phyloP scores from a whole-genome alignment of 1,140 invertebrate species.

The Cydia fagiglandana region DNA sequence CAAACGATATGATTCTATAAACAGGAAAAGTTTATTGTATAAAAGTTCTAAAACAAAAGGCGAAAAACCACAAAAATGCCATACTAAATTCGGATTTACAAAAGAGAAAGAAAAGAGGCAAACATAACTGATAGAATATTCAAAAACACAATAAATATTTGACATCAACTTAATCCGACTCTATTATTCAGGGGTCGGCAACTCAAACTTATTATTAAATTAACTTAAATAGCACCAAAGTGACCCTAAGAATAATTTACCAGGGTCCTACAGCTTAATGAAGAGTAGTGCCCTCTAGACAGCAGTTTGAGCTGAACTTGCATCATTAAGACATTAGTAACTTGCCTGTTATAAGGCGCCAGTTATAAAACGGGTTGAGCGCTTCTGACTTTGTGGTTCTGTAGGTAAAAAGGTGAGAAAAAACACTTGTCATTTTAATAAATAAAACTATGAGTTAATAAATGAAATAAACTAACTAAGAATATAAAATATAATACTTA shows the following conservation, averaged over 20 bases:
- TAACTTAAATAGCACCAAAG: conserved; percentile 68
- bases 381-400: not conserved
- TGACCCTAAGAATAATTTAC: conserved; percentile 74
- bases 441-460: no score
- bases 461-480: no score
- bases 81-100: no score
- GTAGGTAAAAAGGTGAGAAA: not conserved
- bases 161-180: not conserved
- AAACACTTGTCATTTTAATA: no score
- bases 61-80: no score
- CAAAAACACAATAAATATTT: not conserved
- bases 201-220: conserved; percentile 68
- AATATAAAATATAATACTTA: no score
- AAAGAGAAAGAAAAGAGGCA: no score
- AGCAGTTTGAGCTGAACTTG: conserved; percentile 67
- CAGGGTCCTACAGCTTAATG: conserved; percentile 64
- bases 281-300: conserved; percentile 69
- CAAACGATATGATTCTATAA: no score
- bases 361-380: not conserved
- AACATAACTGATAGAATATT: not conserved
- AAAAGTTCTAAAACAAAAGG: no score
- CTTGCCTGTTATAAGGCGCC: conserved; percentile 37
- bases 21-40: no score
- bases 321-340: conserved; percentile 72
- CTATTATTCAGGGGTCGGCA: conserved; percentile 3